These are phyloP conservation scores for Rhadina sibilatrix DNA, from an alignment of 2,113 vertebrate species.

Conservation along the genomic window DNA sequence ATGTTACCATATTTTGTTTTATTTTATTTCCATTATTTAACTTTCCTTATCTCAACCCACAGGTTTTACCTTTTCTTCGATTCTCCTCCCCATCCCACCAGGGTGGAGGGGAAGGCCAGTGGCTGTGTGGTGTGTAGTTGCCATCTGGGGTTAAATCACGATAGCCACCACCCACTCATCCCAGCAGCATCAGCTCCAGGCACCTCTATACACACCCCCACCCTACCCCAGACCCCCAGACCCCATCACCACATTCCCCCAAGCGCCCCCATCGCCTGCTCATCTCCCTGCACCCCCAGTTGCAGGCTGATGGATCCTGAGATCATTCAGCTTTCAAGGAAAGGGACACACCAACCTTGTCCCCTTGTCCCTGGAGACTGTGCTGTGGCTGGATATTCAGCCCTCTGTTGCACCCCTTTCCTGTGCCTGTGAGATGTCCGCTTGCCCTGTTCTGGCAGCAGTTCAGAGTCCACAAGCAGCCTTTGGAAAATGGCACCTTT, in stretches of 20 bases:
- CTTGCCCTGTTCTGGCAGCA: fast-evolving
- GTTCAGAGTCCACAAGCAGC: background rate
- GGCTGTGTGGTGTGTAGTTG: background rate
- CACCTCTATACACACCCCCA: fast-evolving
- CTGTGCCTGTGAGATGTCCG: fast-evolving
- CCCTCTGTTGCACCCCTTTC: background rate
- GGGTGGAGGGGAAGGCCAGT: background rate
- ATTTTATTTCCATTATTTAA: background rate
- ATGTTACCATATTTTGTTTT: background rate
- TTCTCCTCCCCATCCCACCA: background rate
- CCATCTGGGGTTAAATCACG: background rate
- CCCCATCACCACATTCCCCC: fast-evolving
- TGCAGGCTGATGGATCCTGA: background rate
- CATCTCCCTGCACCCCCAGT: background rate
- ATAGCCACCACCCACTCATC: fast-evolving
- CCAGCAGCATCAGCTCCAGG: background rate
- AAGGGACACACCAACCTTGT: fast-evolving
- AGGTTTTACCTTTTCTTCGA: background rate
- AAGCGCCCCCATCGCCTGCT: fast-evolving
- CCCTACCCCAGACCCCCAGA: too few relatives aligned
- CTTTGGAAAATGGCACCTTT: background rate
- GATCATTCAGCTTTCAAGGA: background rate
- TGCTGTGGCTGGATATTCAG: fast-evolving
- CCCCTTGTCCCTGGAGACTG: too few relatives aligned
- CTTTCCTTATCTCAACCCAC: background rate